A percentile compares a stretch with the other conserved stretches of the same genome.
Evolutionary conservation across 2,113 vertebrate genomes (phyloP).

Genomic region (Lathamus discolor): DNA sequence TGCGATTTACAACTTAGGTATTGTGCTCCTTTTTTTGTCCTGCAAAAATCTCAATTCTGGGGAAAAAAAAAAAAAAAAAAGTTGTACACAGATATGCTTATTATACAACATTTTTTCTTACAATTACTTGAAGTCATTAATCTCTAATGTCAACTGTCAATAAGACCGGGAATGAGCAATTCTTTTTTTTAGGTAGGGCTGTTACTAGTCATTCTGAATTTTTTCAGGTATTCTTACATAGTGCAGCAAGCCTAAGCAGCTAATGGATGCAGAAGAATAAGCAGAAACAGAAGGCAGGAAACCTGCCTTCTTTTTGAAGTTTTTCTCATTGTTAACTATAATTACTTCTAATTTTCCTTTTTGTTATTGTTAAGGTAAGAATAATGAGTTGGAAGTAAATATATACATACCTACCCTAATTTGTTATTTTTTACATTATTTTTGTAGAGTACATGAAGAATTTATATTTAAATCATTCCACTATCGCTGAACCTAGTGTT

Average conservation of each 20-base stretch:
- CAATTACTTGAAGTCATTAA: background rate
- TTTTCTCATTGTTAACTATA: background rate
- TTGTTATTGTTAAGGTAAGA: background rate
- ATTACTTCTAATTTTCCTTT: background rate
- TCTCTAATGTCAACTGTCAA: background rate
- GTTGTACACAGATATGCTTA: background rate
- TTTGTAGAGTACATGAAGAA: background rate
- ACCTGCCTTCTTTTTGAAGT: background rate
- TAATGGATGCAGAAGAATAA: background rate
- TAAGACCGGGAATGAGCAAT: background rate
- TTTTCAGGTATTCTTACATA: background rate
- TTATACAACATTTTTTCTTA: background rate
- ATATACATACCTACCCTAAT: background rate
- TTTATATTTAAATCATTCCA: background rate
- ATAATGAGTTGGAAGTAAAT: background rate
- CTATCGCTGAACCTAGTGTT: background rate
- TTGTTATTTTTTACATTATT: background rate
- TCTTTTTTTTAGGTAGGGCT: background rate
- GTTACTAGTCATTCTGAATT: background rate
- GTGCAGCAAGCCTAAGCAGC: background rate
- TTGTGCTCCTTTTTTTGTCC: background rate
- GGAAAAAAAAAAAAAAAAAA: background rate
- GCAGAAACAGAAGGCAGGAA: background rate
- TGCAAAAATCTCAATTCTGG: background rate
- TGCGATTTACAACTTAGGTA: background rate